A percentile compares a stretch with the other conserved stretches of the same genome.
phyloP scores from a whole-genome alignment of 2,888 invertebrate genomes.

The Lypha dubia region DNA sequence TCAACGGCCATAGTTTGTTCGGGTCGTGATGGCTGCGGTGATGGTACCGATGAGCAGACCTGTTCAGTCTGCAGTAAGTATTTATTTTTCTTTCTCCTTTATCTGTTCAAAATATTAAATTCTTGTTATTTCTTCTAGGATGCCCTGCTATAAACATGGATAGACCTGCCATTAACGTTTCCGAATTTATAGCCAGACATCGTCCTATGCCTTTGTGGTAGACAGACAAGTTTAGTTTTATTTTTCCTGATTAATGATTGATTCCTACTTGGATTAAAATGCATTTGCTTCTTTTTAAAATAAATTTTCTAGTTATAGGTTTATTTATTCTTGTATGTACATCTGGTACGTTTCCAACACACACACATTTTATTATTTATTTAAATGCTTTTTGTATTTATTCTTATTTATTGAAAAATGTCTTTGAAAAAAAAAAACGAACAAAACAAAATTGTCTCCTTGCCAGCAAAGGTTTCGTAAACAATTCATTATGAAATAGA shows the following conservation, averaged over 20 bases:
- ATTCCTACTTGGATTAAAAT: conserved; percentile 14
- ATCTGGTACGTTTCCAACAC: conserved; percentile 72
- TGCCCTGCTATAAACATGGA: conserved; percentile 84
- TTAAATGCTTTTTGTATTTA: conserved; percentile 58
- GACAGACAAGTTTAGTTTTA: conserved; percentile 44
- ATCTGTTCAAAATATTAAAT: no score
- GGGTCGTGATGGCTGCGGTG: conserved; percentile 95
- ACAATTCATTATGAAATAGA: neutral
- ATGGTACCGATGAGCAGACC: conserved; percentile 93
- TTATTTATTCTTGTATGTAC: conserved; percentile 78
- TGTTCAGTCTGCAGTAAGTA: conserved; percentile 94
- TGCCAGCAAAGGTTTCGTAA: conserved; percentile 81
- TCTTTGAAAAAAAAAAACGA: conserved; percentile 41
- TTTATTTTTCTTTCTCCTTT: neutral
- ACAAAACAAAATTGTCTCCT: conserved; percentile 81
- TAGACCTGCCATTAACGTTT: conserved; percentile 73
- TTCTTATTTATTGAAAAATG: conserved; percentile 51
- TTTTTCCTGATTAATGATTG: neutral
- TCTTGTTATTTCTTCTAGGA: conserved; percentile 82
- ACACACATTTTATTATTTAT: conserved; percentile 75
- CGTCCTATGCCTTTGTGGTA: conserved; percentile 82
- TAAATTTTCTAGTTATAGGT: conserved; percentile 76
- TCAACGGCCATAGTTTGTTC: conserved; percentile 95
- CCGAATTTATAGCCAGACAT: conserved; percentile 76
- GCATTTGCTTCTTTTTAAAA: conserved; percentile 42